Percentiles rank a stretch among this genome's conserved stretches.
Evolutionary conservation across 2,797 vertebrate species (phyloP).

Genomic region (Heliangelus exortis): DNA sequence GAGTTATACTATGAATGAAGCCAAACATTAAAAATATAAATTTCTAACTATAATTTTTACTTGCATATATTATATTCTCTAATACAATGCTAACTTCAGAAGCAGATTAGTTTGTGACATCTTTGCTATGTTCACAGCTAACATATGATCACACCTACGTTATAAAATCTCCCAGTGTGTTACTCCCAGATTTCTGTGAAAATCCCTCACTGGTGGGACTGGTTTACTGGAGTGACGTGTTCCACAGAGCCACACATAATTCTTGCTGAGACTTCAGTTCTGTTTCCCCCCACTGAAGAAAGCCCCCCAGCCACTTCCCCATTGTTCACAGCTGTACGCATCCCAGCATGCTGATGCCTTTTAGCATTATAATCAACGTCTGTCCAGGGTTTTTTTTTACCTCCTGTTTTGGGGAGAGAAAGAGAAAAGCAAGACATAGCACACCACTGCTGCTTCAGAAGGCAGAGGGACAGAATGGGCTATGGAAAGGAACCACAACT

Average conservation of each 20-base stretch:
- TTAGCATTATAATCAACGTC: background rate
- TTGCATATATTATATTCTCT: background rate
- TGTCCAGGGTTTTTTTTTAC: background rate
- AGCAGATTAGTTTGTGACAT: background rate
- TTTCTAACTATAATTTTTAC: background rate
- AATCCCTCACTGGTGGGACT: background rate
- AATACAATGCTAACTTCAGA: background rate
- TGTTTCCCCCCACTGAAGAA: background rate
- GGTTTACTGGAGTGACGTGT: fast-evolving
- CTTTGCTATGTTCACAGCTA: background rate
- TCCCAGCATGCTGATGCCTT: background rate
- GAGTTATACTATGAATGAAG: background rate
- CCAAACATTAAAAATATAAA: background rate
- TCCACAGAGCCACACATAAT: background rate
- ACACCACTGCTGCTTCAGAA: background rate
- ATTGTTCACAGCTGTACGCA: background rate
- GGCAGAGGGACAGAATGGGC: background rate
- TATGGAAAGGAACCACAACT: background rate
- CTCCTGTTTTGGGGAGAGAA: background rate
- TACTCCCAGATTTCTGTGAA: background rate
- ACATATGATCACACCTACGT: background rate
- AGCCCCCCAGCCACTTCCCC: background rate
- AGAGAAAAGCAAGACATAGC: background rate
- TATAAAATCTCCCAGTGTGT: background rate
- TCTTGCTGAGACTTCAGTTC: fast-evolving